phyloP scores from a whole-genome alignment of 2,888 invertebrate genomes.

The Acleris sparsana region DNA sequence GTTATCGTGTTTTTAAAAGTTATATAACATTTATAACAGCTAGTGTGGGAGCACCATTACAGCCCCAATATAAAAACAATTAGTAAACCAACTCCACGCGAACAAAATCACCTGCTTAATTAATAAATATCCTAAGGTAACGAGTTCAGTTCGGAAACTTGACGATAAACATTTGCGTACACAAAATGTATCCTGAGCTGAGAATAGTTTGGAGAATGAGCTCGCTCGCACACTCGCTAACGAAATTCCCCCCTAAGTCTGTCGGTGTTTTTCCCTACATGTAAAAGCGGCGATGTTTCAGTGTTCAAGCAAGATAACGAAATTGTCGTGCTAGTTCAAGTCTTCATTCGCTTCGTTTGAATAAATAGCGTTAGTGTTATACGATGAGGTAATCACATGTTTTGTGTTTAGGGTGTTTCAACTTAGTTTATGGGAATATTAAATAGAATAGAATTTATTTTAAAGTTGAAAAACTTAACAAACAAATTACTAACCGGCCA shows the following conservation, averaged over 20 bases:
- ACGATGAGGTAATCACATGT: slow-evolving; percentile 37
- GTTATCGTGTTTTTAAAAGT: too few relatives aligned
- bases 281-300: slow-evolving; percentile 44
- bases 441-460: too few relatives aligned
- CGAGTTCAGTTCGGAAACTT: slow-evolving; percentile 3
- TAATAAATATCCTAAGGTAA: not conserved
- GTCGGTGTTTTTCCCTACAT: slow-evolving; percentile 31
- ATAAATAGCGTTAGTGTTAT: slow-evolving; percentile 39
- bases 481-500: too few relatives aligned
- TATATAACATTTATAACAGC: too few relatives aligned
- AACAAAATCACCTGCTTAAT: not conserved
- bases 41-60: too few relatives aligned
- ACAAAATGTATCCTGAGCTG: slow-evolving; percentile 10
- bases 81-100: too few relatives aligned
- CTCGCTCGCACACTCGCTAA: slow-evolving; percentile 17
- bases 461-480: too few relatives aligned
- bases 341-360: slow-evolving; percentile 15
- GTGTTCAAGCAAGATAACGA: slow-evolving; percentile 51
- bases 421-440: too few relatives aligned
- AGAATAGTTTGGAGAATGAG: slow-evolving; percentile 8
- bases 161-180: slow-evolving; percentile 11
- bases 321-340: slow-evolving; percentile 46
- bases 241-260: slow-evolving; percentile 21
- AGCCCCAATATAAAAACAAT: too few relatives aligned
- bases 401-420: too few relatives aligned